phyloP scores from a whole-genome alignment of 2,888 invertebrate species.

The Cyclophora albipunctata region DNA sequence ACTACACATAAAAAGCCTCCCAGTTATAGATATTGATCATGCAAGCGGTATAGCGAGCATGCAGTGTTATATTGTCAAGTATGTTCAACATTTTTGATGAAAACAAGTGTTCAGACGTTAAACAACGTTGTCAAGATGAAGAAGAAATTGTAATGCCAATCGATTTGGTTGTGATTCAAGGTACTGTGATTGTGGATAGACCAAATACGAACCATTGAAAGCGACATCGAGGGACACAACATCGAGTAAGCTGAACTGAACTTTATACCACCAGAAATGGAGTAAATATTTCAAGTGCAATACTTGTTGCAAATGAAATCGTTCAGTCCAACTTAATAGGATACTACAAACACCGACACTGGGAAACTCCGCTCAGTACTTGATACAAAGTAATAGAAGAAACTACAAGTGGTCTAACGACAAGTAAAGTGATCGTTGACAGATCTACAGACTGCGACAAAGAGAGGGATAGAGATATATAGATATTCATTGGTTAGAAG shows the following conservation, averaged over 20 bases:
- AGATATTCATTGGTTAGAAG: constrained; percentile 58
- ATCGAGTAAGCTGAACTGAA: constrained; percentile 64
- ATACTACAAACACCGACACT: constrained; percentile 64
- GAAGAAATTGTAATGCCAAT: constrained; percentile 46
- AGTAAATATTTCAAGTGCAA: constrained; percentile 9
- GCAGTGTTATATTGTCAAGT: constrained; percentile 60
- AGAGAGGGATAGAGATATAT: constrained; percentile 57
- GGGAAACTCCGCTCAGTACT: constrained; percentile 61
- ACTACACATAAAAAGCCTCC: constrained; percentile 72
- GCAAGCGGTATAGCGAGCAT: constrained; percentile 64
- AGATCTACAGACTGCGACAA: constrained; percentile 65
- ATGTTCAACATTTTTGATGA: constrained; percentile 25
- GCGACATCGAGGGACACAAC: constrained; percentile 74
- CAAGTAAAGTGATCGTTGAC: constrained; percentile 52
- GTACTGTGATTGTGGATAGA: constrained; percentile 60
- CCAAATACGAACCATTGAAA: constrained; percentile 69
- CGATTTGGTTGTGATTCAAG: constrained; percentile 49
- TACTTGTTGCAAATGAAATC: constrained; percentile 4
- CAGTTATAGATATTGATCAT: constrained; percentile 55
- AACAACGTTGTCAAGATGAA: constrained; percentile 43
- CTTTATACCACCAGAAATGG: constrained; percentile 15
- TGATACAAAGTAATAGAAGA: constrained; percentile 64
- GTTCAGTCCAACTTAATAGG: constrained; percentile 51
- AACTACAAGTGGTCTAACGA: constrained; percentile 70
- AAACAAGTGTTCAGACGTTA: constrained; percentile 37